These are phyloP conservation scores for Papilio demoleus DNA, from an alignment of 2,888 invertebrate species.

Conservation along the genomic window DNA sequence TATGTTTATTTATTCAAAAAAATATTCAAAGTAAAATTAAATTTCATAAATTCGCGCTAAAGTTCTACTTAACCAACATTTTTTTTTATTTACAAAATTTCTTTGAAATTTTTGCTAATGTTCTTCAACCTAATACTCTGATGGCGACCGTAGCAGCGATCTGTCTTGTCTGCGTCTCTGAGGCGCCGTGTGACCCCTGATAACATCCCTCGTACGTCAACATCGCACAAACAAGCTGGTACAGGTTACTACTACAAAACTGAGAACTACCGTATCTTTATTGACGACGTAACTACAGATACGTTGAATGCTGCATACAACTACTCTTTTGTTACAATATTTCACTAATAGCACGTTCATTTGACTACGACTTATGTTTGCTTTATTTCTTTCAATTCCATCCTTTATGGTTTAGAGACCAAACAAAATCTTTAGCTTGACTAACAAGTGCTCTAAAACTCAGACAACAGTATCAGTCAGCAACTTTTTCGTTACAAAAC, in stretches of 20 bases:
- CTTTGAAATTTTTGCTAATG: neutral
- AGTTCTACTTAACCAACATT: too few species aligned
- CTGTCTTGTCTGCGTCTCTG: constrained; percentile 14
- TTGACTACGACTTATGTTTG: neutral
- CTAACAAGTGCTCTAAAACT: too few species aligned
- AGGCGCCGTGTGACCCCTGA: constrained; percentile 56
- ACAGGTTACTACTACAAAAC: constrained; percentile 32
- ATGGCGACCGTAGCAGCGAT: constrained; percentile 12
- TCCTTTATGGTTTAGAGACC: too few species aligned
- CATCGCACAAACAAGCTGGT: constrained; percentile 38
- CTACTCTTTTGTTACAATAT: neutral
- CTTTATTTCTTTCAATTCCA: neutral
- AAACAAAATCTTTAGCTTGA: too few species aligned
- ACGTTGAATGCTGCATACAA: neutral
- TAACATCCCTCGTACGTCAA: constrained; percentile 44
- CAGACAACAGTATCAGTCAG: too few species aligned
- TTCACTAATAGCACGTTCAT: neutral
- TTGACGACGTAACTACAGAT: constrained; percentile 26
- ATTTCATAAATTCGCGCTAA: too few species aligned
- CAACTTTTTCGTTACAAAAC: too few species aligned
- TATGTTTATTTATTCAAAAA: neutral
- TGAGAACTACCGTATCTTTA: constrained; percentile 27
- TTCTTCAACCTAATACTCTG: neutral
- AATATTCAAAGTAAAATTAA: too few species aligned
- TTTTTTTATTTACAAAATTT: neutral